Evolutionary conservation across 2,888 invertebrate species (phyloP).

Genomic region (Hydrotaea diabolus): DNA sequence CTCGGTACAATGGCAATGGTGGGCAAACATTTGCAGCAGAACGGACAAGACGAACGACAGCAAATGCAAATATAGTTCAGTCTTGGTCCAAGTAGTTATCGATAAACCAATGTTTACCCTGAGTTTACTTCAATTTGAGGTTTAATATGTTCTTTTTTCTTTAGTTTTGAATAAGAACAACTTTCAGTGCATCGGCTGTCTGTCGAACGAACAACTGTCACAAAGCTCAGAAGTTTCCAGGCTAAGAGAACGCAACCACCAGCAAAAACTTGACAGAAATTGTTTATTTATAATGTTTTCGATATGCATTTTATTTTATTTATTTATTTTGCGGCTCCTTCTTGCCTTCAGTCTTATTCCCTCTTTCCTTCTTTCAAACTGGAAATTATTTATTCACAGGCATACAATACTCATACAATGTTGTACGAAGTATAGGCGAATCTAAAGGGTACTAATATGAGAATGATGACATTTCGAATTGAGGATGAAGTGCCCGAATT

Average conservation of each 20-base stretch:
- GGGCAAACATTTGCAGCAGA: background rate
- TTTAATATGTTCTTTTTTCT: background rate
- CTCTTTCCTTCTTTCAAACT: background rate
- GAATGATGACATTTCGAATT: no score
- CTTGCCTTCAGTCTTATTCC: background rate
- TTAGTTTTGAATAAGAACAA: background rate
- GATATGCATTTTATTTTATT: slow-evolving; percentile 27
- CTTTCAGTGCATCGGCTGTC: background rate
- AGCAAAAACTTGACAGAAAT: background rate
- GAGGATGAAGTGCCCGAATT: no score
- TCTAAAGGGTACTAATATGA: background rate
- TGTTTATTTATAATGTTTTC: slow-evolving; percentile 37
- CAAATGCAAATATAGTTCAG: background rate
- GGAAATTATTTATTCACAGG: slow-evolving; percentile 17
- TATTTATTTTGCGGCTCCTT: background rate
- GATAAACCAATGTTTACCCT: background rate
- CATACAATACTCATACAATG: background rate
- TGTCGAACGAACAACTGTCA: background rate
- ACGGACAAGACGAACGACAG: no score
- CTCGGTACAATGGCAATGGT: no score
- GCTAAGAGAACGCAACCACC: no score
- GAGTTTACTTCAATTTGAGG: background rate
- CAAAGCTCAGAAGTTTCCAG: slow-evolving; percentile 2
- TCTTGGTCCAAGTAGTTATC: background rate
- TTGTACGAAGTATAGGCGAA: background rate